These are phyloP conservation scores for Glossosoma conforme DNA, from an alignment of 1,140 invertebrate genomes.

Conservation along the genomic window DNA sequence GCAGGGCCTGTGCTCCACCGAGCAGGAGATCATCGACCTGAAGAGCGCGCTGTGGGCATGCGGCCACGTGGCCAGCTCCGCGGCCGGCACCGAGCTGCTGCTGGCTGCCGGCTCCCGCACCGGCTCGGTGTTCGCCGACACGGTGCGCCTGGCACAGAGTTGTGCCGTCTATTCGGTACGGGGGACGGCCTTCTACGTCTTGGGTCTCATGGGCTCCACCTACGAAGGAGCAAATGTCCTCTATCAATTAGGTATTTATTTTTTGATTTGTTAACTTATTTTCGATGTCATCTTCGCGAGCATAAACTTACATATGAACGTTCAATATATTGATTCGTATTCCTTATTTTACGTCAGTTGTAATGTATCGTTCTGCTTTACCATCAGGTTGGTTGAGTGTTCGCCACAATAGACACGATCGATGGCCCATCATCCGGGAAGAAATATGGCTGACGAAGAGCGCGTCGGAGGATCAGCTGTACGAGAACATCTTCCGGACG, in stretches of 20 bases:
- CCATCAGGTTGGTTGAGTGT: conserved; percentile 85
- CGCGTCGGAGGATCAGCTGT: conserved; percentile 30
- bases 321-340: no score
- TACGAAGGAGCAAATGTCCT: conserved; percentile 73
- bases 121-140: conserved; percentile 64
- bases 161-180: conserved; percentile 80
- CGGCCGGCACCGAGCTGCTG: conserved; percentile 67
- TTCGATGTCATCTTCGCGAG: no score
- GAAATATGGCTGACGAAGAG: conserved; percentile 52
- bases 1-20: conserved; percentile 52
- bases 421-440: conserved; percentile 74
- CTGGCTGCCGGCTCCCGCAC: conserved; percentile 70
- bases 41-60: conserved; percentile 90
- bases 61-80: conserved; percentile 75
- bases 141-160: conserved; percentile 69
- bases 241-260: conserved; percentile 55
- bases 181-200: conserved; percentile 82
- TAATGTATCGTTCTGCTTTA: no score
- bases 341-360: no score
- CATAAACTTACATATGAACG: no score
- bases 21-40: conserved; percentile 64
- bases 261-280: no score
- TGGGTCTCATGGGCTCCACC: conserved; percentile 80
- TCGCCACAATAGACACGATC: conserved; percentile 72
- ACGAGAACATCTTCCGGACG: conserved; percentile 32